Evolutionary conservation across 1,140 invertebrate genomes (phyloP), one percentile per base, ranked within the genome.

Genomic region (Euschistus heros): DNA sequence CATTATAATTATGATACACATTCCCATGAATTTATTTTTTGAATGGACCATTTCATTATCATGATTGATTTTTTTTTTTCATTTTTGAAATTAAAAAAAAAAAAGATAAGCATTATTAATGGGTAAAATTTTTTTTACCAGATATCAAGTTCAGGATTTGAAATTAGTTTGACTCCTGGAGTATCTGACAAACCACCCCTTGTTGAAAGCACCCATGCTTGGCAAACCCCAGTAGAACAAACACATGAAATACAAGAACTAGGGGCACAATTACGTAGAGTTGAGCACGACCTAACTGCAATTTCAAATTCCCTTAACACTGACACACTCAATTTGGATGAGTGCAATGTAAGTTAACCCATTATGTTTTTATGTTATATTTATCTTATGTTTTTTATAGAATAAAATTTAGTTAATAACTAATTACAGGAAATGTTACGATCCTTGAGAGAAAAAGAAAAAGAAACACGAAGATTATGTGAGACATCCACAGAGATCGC

Each of bases 81-180:
- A 26, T 57, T 57, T 57, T 17, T 8, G 0, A 24, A 20, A 20
- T 50, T 44, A n/a, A n/a, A 20, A 14, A 47, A 47, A 4, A 14
- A 47, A 47, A 47, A 50, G 5, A n/a, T 50, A 10, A 50, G 20
- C 10, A 18, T 50, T 18, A 50, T 50, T 50, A 20, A 46, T 63
- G 26, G 44, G 33, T 2, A 61, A 68, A 18, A 50, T 59, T 52
- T 60, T 30, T 46, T 59, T 27, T 42, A 33, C 24, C 71, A 84
- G 81, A 83, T 85, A 68, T 78, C 78, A 15, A 82, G 76, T 63
- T 78, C 81, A 30, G 83, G 82, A 50, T 84, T 84, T 73, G 83
- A 84, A 68, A 75, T 84, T 59, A 81, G 81, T 62, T 70, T 80
- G 17, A 75, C 75, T 46, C 73, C 75, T 27, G 37, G 64, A 0